Evolutionary conservation across 1,140 invertebrate species (phyloP).

Genomic region (Kradibia gibbosae): DNA sequence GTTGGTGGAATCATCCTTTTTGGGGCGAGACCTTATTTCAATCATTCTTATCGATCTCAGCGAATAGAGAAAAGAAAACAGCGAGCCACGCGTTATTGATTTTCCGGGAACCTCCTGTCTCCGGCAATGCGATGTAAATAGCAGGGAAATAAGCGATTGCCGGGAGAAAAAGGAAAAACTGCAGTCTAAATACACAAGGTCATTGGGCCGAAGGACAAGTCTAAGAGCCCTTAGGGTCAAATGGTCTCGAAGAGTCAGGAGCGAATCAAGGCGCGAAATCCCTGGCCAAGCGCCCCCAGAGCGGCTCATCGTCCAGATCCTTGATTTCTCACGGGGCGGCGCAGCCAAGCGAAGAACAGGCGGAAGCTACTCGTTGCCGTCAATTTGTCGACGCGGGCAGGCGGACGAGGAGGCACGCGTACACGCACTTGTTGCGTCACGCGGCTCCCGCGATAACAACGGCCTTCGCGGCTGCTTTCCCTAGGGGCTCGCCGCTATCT

Average conservation of each 20-base stretch:
- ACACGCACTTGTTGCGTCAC: conserved; percentile 54
- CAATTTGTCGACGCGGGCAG: conserved; percentile 28
- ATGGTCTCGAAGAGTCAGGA: neutral
- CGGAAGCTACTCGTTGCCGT: conserved; percentile 48
- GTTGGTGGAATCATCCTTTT: neutral
- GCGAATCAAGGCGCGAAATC: neutral
- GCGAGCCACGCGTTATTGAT: no score
- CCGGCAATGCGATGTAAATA: neutral
- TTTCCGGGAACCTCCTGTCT: no score
- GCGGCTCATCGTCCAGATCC: neutral
- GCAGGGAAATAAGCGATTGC: neutral
- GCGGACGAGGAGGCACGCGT: no score
- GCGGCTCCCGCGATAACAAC: conserved; percentile 32
- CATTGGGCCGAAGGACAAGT: neutral
- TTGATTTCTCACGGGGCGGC: neutral
- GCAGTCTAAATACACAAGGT: neutral
- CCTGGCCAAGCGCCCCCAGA: no score
- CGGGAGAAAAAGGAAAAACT: neutral
- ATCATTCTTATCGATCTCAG: no score
- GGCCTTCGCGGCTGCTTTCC: no score
- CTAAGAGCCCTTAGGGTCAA: neutral
- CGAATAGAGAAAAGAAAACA: no score
- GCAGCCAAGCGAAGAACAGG: neutral
- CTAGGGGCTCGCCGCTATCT: neutral
- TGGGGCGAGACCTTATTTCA: no score